Evolutionary conservation across 2,888 invertebrate genomes (phyloP).

Genomic region (Hanleya hanleyi): DNA sequence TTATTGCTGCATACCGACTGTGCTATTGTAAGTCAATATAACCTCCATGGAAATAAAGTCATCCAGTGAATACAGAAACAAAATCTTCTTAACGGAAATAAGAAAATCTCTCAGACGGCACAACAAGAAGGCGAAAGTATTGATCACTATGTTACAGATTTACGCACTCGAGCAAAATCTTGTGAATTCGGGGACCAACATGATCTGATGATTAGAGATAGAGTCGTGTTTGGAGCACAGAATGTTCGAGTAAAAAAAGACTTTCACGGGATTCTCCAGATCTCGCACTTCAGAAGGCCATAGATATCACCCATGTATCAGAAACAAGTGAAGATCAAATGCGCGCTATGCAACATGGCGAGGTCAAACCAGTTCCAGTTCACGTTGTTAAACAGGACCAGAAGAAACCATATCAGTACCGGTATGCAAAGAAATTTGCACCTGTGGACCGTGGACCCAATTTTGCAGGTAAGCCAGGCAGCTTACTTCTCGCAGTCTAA

Average conservation of each 20-base stretch:
- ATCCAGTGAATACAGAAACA: too few relatives aligned
- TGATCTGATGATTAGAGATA: slow-evolving; percentile 23
- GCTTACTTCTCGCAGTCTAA: too few relatives aligned
- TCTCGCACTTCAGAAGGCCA: slow-evolving; percentile 11
- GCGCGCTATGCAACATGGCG: neutral
- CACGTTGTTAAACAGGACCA: neutral
- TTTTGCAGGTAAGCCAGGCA: too few relatives aligned
- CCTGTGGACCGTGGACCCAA: too few relatives aligned
- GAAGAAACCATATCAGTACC: slow-evolving; percentile 17
- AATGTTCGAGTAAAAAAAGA: slow-evolving; percentile 14
- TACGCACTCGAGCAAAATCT: slow-evolving; percentile 21
- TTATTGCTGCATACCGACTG: too few relatives aligned
- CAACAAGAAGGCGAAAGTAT: slow-evolving; percentile 22
- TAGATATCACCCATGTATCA: slow-evolving; percentile 27
- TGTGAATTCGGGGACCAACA: slow-evolving; percentile 26
- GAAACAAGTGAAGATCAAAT: slow-evolving; percentile 22
- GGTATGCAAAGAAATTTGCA: slow-evolving; percentile 19
- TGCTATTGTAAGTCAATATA: too few relatives aligned
- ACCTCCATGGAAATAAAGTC: too few relatives aligned
- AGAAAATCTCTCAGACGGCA: too few relatives aligned
- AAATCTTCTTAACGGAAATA: too few relatives aligned
- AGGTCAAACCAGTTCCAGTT: neutral
- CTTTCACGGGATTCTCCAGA: slow-evolving; percentile 23
- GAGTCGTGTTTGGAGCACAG: slow-evolving; percentile 18
- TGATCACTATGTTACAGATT: slow-evolving; percentile 25